A percentile compares a stretch with the other conserved stretches of the same genome.
Evolutionary conservation across 1,140 invertebrate genomes (phyloP).

Genomic region (Papilio aristodemus): DNA sequence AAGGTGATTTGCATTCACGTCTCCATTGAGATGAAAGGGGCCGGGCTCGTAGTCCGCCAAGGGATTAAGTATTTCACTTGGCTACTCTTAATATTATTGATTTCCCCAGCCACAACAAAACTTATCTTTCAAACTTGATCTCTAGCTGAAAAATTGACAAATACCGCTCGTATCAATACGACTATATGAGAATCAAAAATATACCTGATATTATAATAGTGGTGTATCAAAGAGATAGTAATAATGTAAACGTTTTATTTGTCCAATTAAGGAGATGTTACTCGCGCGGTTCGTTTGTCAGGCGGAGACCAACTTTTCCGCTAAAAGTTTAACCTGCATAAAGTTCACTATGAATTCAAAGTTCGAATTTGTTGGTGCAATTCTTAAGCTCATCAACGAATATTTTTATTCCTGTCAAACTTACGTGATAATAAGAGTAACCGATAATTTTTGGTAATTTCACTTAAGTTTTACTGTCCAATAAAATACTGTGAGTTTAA

Average conservation of each 20-base stretch:
- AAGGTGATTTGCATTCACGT: constrained; percentile 3
- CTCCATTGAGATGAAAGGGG: constrained; percentile 11
- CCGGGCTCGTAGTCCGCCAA: neutral
- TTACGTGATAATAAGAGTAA: no score
- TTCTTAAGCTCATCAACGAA: neutral
- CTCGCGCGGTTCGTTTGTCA: neutral
- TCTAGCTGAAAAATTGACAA: no score
- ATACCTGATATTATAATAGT: neutral
- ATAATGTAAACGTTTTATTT: constrained; percentile 1
- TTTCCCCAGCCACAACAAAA: neutral
- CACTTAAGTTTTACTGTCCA: no score
- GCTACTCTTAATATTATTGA: constrained; percentile 10
- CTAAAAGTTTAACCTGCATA: constrained; percentile 18
- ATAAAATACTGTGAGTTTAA: no score
- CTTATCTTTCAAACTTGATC: neutral
- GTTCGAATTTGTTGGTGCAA: neutral
- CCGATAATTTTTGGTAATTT: no score
- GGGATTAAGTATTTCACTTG: constrained; percentile 7
- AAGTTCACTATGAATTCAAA: constrained; percentile 15
- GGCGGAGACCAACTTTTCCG: constrained; percentile 16
- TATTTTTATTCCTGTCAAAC: neutral
- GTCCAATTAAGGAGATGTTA: constrained; percentile 16
- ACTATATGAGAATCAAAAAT: no score
- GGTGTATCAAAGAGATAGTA: neutral
- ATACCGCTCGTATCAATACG: no score